phyloP scores from a whole-genome alignment of 1,140 invertebrate genomes.

The Drosophila burlai region DNA sequence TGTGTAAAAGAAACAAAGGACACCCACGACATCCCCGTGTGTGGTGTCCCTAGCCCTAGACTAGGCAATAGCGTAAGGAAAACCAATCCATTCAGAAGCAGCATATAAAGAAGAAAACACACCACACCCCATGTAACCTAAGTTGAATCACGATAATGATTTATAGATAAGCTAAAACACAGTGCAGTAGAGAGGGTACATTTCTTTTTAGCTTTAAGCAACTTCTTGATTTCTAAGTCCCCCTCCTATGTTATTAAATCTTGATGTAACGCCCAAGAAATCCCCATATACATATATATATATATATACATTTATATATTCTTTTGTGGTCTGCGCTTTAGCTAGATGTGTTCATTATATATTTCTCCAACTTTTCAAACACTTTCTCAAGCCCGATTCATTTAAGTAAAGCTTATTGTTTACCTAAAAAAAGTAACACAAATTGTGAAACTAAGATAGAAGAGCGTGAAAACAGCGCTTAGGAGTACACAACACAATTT shows the following conservation, averaged over 20 bases:
- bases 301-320: slow-evolving; percentile 22
- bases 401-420: slow-evolving; percentile 16
- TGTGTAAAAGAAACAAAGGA: slow-evolving; percentile 70
- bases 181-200: slow-evolving; percentile 14
- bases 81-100: slow-evolving; percentile 38
- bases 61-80: slow-evolving; percentile 61
- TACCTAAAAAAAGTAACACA: slow-evolving; percentile 15
- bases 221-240: slow-evolving; percentile 53
- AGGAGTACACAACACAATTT: slow-evolving; percentile 30
- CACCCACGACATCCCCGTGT: slow-evolving; percentile 32
- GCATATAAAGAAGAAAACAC: slow-evolving; percentile 15
- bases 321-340: slow-evolving; percentile 44
- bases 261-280: slow-evolving; percentile 20
- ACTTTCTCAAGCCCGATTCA: slow-evolving; percentile 41
- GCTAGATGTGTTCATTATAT: slow-evolving; percentile 72
- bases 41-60: slow-evolving; percentile 71
- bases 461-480: slow-evolving; percentile 28
- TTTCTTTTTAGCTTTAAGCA: slow-evolving; percentile 68
- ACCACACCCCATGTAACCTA: slow-evolving; percentile 42
- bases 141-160: slow-evolving; percentile 23
- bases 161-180: slow-evolving; percentile 15
- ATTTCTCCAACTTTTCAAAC: slow-evolving; percentile 49
- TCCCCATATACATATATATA: slow-evolving; percentile 6
- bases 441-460: slow-evolving; percentile 63
- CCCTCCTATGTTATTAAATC: slow-evolving; percentile 38